Base-by-base conservation (phyloP, 2,888 invertebrate species). In the Drosophila mettleri region DNA sequence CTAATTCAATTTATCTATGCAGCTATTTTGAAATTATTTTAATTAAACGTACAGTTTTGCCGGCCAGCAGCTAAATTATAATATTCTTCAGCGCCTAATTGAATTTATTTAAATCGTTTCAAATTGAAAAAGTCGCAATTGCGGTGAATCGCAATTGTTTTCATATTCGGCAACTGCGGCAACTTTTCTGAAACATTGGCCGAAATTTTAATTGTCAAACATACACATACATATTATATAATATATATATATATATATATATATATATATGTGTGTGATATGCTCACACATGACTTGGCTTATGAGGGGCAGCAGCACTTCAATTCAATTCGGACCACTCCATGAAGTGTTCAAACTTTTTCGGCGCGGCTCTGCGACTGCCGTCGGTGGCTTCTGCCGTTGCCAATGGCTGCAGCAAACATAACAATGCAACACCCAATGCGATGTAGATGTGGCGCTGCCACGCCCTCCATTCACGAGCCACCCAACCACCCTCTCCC, bases 151-250 rank as follows among this genome's bases (percentile, higher is more conserved):
- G 22, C 22, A 58, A 38, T 53, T 48, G 46, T 31, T 18, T 48
- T 20, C 31, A 31, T 48, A 31, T 31, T 48, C 31, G 46, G 27
- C 43, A 43, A 27, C 29, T 52, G 38, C 41, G 43, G 38, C 14
- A 22, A 52, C 53, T 27, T 10, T 64, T 43, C 9, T 18, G 18
- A n/a, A 41, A 43, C 36, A 63, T 48, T 20, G 41, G 6, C 7
- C 54, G 29, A 51, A 45, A 43, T 63, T 67, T 24, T 53, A 57
- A 82, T 81, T 85, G 79, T 71, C 71, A 27, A 57, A 82, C 64
- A 22, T 14, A 27, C 43, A 10, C n/a, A 43, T 14, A 22, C 1
- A 41, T 2, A 39, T 10, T 12, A 1, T 9, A 9, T 22, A 2
- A 24, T 16, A 12, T 8, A 33, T 33, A 3, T 61, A 61, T 60